phyloP scores from a whole-genome alignment of 2,888 invertebrate species.

The Lysandra coridon region DNA sequence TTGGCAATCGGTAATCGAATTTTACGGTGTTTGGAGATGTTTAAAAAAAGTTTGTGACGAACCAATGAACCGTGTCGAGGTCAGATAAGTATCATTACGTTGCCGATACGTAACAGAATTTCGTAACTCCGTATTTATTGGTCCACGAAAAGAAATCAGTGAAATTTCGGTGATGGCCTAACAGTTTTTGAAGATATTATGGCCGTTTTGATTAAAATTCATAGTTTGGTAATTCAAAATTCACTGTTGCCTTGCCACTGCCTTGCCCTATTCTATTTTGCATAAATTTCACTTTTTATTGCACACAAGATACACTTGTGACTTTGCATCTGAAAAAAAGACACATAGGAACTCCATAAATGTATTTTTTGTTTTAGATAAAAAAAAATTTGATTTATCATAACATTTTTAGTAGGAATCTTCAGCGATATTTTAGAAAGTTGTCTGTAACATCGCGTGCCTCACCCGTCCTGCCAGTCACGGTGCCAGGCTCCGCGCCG shows the following conservation, averaged over 20 bases:
- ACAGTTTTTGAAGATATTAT: background rate
- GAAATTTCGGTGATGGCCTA: slow-evolving; percentile 4
- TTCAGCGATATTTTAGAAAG: slow-evolving; percentile 40
- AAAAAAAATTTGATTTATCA: background rate
- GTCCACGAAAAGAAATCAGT: slow-evolving; percentile 30
- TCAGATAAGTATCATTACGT: slow-evolving; percentile 47
- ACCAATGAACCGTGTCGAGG: slow-evolving; percentile 55
- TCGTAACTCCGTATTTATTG: slow-evolving; percentile 33
- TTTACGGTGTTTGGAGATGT: slow-evolving; percentile 66
- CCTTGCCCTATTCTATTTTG: no score
- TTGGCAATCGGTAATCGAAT: slow-evolving; percentile 64
- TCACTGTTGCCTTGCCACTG: no score
- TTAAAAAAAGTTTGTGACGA: slow-evolving; percentile 60
- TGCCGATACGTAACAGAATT: slow-evolving; percentile 38
- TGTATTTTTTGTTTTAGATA: no score
- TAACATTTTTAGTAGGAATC: background rate
- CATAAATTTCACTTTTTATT: no score
- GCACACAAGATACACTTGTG: no score
- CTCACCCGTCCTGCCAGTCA: slow-evolving; percentile 47
- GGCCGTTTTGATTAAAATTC: no score
- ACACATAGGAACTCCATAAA: no score
- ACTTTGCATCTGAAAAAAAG: no score
- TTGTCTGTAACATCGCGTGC: slow-evolving; percentile 63
- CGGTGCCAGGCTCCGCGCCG: slow-evolving; percentile 64
- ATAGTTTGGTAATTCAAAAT: no score